Percentiles rank a stretch among this genome's conserved stretches.
Evolutionary conservation across 2,797 vertebrate species (phyloP).

Genomic region (Bradypus variegatus): DNA sequence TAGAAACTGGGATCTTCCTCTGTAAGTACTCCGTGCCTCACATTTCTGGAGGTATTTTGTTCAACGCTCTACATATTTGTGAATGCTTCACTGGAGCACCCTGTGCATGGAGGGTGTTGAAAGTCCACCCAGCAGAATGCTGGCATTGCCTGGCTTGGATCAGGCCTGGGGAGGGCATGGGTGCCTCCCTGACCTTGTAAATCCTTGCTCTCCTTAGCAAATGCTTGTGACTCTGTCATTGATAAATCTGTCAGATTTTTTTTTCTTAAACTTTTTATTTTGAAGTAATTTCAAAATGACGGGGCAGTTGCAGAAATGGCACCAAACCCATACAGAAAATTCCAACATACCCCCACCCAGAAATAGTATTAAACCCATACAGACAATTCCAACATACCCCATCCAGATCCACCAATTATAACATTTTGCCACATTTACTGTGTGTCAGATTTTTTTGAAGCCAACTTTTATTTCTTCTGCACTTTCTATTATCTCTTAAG

Average conservation of each 20-base stretch:
- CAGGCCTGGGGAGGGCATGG: neutral
- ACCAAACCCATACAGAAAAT: too few relatives aligned
- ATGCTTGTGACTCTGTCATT: rapidly evolving
- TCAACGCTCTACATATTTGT: neutral
- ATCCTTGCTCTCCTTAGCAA: neutral
- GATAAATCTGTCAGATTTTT: too few relatives aligned
- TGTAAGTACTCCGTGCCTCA: neutral
- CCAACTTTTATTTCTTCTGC: neutral
- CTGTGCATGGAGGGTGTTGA: neutral
- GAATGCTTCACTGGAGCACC: neutral
- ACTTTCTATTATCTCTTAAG: neutral
- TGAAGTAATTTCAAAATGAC: too few relatives aligned
- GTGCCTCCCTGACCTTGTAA: neutral
- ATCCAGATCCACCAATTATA: too few relatives aligned
- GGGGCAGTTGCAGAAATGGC: too few relatives aligned
- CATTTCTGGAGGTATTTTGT: neutral
- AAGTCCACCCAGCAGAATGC: neutral
- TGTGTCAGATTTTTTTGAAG: neutral
- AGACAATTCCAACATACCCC: too few relatives aligned
- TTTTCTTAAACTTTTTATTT: too few relatives aligned
- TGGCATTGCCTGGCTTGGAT: neutral
- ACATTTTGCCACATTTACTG: too few relatives aligned
- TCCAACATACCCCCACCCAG: too few relatives aligned
- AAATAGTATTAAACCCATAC: too few relatives aligned
- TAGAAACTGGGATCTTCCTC: neutral